These are phyloP conservation scores for Drymonia ruficornis DNA, from an alignment of 2,888 invertebrate species.

Conservation along the genomic window DNA sequence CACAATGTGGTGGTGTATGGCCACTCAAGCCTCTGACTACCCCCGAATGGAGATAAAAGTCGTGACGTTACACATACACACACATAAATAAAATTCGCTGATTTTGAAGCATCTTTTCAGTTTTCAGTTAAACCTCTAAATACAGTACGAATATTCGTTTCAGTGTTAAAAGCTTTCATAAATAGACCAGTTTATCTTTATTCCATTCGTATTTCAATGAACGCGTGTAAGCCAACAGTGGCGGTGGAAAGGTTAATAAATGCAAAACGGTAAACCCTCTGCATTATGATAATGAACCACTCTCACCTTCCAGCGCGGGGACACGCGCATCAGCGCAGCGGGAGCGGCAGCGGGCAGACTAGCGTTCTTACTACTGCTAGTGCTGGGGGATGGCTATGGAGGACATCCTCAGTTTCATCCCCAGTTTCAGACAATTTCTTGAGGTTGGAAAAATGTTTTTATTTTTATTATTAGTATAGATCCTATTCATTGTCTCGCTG, in stretches of 20 bases:
- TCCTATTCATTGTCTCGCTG: too few relatives aligned
- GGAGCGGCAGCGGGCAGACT: too few relatives aligned
- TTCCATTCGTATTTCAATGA: not conserved
- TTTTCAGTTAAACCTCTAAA: not conserved
- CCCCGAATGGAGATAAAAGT: too few relatives aligned
- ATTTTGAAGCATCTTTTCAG: not conserved
- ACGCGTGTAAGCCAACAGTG: not conserved
- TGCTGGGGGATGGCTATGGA: too few relatives aligned
- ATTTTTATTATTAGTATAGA: too few relatives aligned
- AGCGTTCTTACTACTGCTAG: not conserved
- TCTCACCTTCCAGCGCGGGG: not conserved
- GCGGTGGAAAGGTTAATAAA: conserved; percentile 12
- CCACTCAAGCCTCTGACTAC: too few relatives aligned
- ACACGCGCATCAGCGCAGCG: conserved; percentile 1
- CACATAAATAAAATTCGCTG: too few relatives aligned
- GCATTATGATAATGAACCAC: conserved; percentile 18
- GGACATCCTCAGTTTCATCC: too few relatives aligned
- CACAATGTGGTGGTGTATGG: too few relatives aligned
- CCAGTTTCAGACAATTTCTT: too few relatives aligned
- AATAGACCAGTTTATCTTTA: not conserved
- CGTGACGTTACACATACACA: too few relatives aligned
- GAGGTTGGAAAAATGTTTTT: too few relatives aligned
- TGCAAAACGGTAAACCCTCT: conserved; percentile 13
- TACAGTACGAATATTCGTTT: not conserved
- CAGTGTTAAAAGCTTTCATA: not conserved